Evolutionary conservation across 2,113 vertebrate genomes (phyloP), one percentile per base, ranked within the genome.

Genomic region (rat (Rattus norvegicus)): DNA sequence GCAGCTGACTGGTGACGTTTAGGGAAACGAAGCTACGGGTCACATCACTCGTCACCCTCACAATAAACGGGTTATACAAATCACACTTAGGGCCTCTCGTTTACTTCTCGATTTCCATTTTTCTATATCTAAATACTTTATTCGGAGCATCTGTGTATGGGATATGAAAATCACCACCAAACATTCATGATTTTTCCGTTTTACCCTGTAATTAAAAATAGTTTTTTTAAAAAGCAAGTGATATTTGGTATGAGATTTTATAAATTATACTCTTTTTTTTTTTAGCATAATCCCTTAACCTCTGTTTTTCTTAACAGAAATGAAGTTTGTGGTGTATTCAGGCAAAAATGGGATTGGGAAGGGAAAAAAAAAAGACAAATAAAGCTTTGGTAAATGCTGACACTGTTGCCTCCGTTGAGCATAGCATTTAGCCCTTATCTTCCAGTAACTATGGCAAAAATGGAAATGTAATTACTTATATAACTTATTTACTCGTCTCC

Each of bases 401-500:
- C 12, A 5, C 33, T 56, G 39, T 83, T 89, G 67, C 54, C 89
- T 14, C 75, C 81, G 72, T 4, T 72, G 93, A 89, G 43, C 69
- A 43, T 19, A 83, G 49, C 91, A 56, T 94, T 90, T 90, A 93
- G 79, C 72, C 87, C 84, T 93, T 72, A 93, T 92, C 92, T 77
- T 94, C 59, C 36, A 76, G 54, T 54, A 93, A 85, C 90, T 92
- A 88, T 80, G 39, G 75, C 76, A 65, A 80, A 96, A 93, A 93
- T 77, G 52, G n/a, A 90, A 97, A 96, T 92, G 80, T 73, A 92
- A 97, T 97, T 97, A 93, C 80, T 93, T 96, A 90, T 47, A 92
- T 70, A 97, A 94, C 30, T 85, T 96, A 93, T 49, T 67, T 95
- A 83, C 83, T 92, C 88, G 83, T 94, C 93, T 95, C 92, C 88